Base-by-base conservation (phyloP, 2,113 vertebrate species). In the Melanerpes aurifrons region DNA sequence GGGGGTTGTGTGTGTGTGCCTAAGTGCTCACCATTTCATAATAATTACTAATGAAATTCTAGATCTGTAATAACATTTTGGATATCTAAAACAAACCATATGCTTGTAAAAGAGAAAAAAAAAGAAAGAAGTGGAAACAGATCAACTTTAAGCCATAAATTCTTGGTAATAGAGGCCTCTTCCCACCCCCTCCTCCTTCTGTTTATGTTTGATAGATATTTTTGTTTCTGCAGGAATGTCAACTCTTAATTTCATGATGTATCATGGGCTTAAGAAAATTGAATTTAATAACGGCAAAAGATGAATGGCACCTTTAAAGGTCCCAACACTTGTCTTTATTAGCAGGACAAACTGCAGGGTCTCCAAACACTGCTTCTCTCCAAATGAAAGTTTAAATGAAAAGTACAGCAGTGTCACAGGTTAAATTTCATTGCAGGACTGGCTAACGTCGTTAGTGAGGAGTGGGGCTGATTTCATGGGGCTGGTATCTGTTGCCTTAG, bases 251-350 rank as follows among this genome's bases (percentile, higher is more conserved):
- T 98, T 98, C 97, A 98, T 98, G 98, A 98, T 98, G 96, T 98
- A 97, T 98, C 97, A 93, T 96, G 96, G 97, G 97, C 96, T 98
- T 98, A 97, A 97, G 97, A 98, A 98, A 98, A 98, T 98, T 98
- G 97, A 98, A 98, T 98, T 98, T 97, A 98, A 98, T 98, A 98
- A 98, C 98, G 97, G 97, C 96, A 96, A 97, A 97, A 98, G 98
- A 98, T 98, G 97, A 98, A 98, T 98, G 97, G 96, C 97, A 98
- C 97, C 97, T 97, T 98, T 97, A 98, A 98, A 98, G 98, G 98
- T 98, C 98, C 98, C 97, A 98, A 98, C 98, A 98, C 98, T 98
- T 98, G 98, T 98, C 98, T 98, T 98, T 98, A 98, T 98, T 98
- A 98, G 97, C 95, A 96, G 97, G 98, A 98, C 97, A 98, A 97